A percentile compares a stretch with the other conserved stretches of the same genome.
Evolutionary conservation across 2,797 vertebrate species (phyloP).

Genomic region (Octomys mimax): DNA sequence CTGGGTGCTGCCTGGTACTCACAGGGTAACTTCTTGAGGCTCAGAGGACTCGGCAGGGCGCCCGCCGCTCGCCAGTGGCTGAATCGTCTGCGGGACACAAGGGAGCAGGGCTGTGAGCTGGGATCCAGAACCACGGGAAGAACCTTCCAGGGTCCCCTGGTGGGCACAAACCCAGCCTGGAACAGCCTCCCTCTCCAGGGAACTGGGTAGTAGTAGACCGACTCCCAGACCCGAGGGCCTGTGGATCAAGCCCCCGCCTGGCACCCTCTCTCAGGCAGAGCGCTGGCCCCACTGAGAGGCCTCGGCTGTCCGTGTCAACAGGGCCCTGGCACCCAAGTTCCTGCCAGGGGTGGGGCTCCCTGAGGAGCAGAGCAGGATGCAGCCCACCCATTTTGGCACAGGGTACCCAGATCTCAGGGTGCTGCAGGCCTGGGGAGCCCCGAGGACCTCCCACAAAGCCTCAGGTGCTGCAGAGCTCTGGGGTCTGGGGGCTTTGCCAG

Average conservation of each 20-base stretch:
- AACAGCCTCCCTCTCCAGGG: background rate
- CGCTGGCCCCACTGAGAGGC: too few species aligned
- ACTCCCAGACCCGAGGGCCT: background rate
- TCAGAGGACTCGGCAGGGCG: constrained; percentile 89
- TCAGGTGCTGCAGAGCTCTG: too few species aligned
- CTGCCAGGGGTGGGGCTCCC: background rate
- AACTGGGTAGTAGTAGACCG: background rate
- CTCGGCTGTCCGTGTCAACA: background rate
- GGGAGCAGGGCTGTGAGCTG: background rate
- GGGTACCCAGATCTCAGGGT: background rate
- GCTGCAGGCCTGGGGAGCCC: background rate
- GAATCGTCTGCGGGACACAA: constrained; percentile 89
- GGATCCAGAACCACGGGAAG: background rate
- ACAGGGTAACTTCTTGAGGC: constrained; percentile 91
- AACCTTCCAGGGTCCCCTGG: background rate
- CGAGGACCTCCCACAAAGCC: background rate
- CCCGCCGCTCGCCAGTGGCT: constrained; percentile 93
- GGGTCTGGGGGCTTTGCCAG: background rate
- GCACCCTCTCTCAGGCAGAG: rapidly evolving
- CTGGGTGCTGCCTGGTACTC: constrained; percentile 84
- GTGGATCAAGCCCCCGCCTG: background rate
- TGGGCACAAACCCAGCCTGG: background rate
- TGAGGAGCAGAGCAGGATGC: background rate
- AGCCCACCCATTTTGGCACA: background rate
- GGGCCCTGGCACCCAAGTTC: background rate